Percentiles rank a stretch among this genome's conserved stretches.
Conservation (phyloP, 1,140 invertebrate species). For the Drosophila nigrodunni region DNA sequence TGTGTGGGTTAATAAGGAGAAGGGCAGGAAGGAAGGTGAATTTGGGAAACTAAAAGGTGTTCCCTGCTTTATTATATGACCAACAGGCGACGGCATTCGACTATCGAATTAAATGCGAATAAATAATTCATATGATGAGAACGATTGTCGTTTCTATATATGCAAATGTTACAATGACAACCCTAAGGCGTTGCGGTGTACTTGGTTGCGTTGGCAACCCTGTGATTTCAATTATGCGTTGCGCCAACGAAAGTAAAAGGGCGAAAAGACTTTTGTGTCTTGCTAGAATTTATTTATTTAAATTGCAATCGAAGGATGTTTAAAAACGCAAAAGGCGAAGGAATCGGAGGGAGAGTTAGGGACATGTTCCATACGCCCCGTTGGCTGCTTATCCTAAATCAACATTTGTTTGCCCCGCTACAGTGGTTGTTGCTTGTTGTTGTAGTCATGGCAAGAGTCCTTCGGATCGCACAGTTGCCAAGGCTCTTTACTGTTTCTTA, state of each 20-base stretch:
- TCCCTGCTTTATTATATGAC: slow-evolving; percentile 52
- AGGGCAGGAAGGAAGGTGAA: too few species aligned
- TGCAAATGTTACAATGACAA: slow-evolving; percentile 64
- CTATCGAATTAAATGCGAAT: slow-evolving; percentile 80
- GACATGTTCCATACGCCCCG: slow-evolving; percentile 33
- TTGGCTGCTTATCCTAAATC: slow-evolving; percentile 77
- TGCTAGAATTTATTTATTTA: slow-evolving; percentile 68
- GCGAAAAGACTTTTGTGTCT: slow-evolving; percentile 25
- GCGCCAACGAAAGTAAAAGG: neutral
- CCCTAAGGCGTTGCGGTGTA: slow-evolving; percentile 42
- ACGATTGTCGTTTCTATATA: neutral
- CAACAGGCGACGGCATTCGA: slow-evolving; percentile 46
- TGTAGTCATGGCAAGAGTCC: slow-evolving; percentile 35
- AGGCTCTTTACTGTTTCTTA: slow-evolving; percentile 47
- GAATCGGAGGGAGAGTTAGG: neutral
- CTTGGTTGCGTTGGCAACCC: slow-evolving; percentile 61
- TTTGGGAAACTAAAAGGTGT: slow-evolving; percentile 24
- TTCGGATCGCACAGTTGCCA: slow-evolving; percentile 17
- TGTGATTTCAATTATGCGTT: slow-evolving; percentile 69
- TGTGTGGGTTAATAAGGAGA: neutral
- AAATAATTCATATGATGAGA: slow-evolving; percentile 67
- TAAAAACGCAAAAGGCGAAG: neutral
- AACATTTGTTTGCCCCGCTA: slow-evolving; percentile 58
- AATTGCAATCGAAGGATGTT: slow-evolving; percentile 69
- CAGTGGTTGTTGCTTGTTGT: slow-evolving; percentile 4